Percentiles rank a stretch among this genome's conserved stretches.
These are phyloP conservation scores for Drosophila bipectinata DNA, from an alignment of 1,140 invertebrate genomes.

Conservation along the genomic window DNA sequence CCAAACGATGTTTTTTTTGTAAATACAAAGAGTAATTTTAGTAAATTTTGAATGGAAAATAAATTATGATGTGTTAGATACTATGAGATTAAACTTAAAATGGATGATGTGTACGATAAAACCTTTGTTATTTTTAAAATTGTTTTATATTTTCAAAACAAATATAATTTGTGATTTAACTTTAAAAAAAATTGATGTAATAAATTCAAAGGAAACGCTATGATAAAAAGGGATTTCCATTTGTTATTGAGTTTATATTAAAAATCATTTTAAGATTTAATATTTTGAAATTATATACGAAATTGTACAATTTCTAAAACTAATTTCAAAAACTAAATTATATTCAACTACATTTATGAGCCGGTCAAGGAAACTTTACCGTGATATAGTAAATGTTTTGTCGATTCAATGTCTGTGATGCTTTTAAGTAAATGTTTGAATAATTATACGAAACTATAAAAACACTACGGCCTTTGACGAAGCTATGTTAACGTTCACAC, in stretches of 20 bases:
- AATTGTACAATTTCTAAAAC: too few species aligned
- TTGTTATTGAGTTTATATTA: too few species aligned
- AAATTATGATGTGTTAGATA: not conserved
- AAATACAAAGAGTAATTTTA: not conserved
- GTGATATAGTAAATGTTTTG: not conserved
- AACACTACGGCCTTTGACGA: conserved; percentile 11
- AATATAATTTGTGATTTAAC: too few species aligned
- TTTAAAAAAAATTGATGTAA: too few species aligned
- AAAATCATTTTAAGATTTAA: too few species aligned
- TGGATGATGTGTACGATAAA: not conserved
- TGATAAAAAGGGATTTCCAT: too few species aligned
- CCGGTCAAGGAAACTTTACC: not conserved
- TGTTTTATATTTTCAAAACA: too few species aligned
- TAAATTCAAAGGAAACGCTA: too few species aligned
- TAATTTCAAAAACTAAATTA: not conserved
- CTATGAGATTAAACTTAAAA: not conserved
- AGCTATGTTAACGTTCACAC: conserved; percentile 26
- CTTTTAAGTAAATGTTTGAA: not conserved
- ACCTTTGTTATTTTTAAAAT: too few species aligned
- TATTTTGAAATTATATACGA: too few species aligned
- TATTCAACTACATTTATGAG: not conserved
- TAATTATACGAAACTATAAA: not conserved
- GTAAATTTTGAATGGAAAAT: conserved; percentile 4
- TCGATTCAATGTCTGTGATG: not conserved
- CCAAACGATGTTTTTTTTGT: not conserved